Evolutionary conservation across 1,140 invertebrate species (phyloP), one percentile per base, ranked within the genome.

Genomic region (Aphelenchoides besseyi): DNA sequence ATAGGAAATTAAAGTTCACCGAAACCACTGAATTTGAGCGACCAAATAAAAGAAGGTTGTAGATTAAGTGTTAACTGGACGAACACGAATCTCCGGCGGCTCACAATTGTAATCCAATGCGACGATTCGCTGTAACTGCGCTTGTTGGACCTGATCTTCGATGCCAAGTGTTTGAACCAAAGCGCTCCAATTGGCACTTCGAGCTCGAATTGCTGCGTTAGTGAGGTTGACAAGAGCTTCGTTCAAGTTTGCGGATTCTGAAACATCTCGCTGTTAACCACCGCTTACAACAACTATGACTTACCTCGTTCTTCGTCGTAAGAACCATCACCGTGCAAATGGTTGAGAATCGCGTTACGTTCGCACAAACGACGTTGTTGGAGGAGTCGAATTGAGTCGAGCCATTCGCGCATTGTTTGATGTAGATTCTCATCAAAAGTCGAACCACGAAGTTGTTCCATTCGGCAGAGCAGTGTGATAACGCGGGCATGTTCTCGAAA

Each of bases 401-500:
- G 69, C 33, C 82, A 74, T 70, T 79, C 75, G 30, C 67, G 70
- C 57, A 82, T 73, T 16, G 75, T 71, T 9, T 74, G 59, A 69
- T 83, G 80, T 37, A 83, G 73, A 33, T 75, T 62, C 5, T 73
- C 35, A 32, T 69, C 62, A 28, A 84, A 61, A 33, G 72, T 36
- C 12, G 33, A 53, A 30, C 71, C 79, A 23, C 77, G 64, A 28
- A 83, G 64, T 71, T 83, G 80, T 37, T 84, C 82, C 81, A 83
- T 83, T 70, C 82, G 82, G 8, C 55, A 57, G 9, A 83, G 71
- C 26, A 83, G 77, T n/a, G 81, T 83, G 9, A 82, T 72, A 79
- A 89, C 88, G 79, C 89, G 87, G 36, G 90, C 90, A 85, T 91
- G 90, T 83, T 93, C 92, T 73, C 91, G 84, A 63, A 91, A 88